Evolutionary conservation across 53 echinoderm and acorn worm species (phyloP), one percentile per base, ranked within the genome.

Genomic region (Arbacia lixula): DNA sequence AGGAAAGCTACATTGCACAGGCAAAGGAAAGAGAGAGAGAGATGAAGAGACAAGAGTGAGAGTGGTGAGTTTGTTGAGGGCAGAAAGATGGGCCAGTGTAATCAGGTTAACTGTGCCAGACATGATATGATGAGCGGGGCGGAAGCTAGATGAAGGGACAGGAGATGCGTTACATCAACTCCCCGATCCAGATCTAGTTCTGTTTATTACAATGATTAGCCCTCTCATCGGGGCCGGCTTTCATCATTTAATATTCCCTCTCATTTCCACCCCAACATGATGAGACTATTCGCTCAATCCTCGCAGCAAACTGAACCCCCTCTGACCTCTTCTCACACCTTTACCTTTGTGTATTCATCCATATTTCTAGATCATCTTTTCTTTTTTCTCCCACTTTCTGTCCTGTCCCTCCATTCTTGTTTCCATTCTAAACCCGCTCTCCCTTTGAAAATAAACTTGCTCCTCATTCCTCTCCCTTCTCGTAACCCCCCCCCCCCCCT

Each of bases 121-220:
- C 8, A 14, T 8, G 49, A 10, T 46, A 46, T 46, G 14, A 69
- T 40, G 27, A 40, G 43, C 43, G 69, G 22, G 21, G 19, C 43
- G 43, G 69, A 69, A 42, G 41, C 41, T 37, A 39, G 22, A 8
- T 8, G 22, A 28, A 11, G 43, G 42, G 43, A 69, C 26, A 41
- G 69, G 43, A 69, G 69, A 69, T 69, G 40, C 43, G 69, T 69
- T 41, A 43, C 69, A 69, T 69, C 69, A 69, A 69, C 69, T 69
- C 41, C 69, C 29, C 28, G 69, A 69, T 69, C 12, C 27, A 69
- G 69, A 69, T 69, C 69, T 69, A 43, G 69, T 69, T 69, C 69
- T 35, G 12, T 24, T 69, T 43, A 69, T 69, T 69, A 69, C 40
- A 69, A 39, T 69, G 69, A 69, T 69, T 4, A 20, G 26, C 27